A percentile compares a stretch with the other conserved stretches of the same genome.
Evolutionary conservation across 2,797 vertebrate genomes (phyloP).

Genomic region (Columba guinea): DNA sequence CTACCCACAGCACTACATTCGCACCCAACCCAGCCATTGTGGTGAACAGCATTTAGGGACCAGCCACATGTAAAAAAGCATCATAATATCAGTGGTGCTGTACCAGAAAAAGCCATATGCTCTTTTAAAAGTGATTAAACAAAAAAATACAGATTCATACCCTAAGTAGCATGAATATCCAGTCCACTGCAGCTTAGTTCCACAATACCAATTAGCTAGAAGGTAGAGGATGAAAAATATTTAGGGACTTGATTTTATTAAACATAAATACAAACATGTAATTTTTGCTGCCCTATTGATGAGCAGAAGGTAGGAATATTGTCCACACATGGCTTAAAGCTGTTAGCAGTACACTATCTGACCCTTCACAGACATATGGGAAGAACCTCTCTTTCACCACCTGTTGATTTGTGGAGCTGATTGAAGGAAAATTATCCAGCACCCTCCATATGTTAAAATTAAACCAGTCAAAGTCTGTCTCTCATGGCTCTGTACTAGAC

Average conservation of each 20-base stretch:
- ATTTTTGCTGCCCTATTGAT: neutral
- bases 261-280: neutral
- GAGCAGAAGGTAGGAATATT: slow-evolving; percentile 4
- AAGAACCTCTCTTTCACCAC: neutral
- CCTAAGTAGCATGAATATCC: neutral
- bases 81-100: neutral
- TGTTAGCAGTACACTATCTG: neutral
- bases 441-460: neutral
- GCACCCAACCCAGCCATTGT: neutral
- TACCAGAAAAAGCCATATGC: neutral
- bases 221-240: neutral
- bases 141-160: neutral
- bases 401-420: neutral
- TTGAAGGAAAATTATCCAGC: neutral
- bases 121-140: neutral
- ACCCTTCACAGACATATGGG: neutral
- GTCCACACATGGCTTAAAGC: neutral
- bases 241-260: neutral
- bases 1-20: neutral
- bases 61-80: neutral
- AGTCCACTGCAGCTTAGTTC: neutral
- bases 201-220: neutral
- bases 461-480: neutral
- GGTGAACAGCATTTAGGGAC: neutral
- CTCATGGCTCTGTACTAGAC: neutral